Conservation (phyloP, 2,797 vertebrate species). For the Craterocephalus amniculus region DNA sequence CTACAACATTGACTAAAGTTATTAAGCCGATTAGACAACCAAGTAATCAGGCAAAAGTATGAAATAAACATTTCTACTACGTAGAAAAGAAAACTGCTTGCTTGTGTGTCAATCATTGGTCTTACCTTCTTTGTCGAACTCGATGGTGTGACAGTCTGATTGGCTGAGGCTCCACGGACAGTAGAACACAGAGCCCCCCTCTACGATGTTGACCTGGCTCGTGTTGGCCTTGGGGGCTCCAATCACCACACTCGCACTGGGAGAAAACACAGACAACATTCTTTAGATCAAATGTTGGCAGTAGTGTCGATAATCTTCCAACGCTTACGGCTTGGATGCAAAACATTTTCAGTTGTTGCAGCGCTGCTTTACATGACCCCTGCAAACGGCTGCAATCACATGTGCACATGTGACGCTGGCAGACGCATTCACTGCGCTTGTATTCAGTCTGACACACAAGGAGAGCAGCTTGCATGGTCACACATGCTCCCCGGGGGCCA, state of each 20-base stretch:
- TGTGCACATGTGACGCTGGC: slow-evolving; percentile 32
- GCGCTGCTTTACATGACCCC: slow-evolving; percentile 59
- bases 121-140: slow-evolving; percentile 89
- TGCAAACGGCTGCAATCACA: slow-evolving; percentile 41
- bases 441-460: slow-evolving; percentile 27
- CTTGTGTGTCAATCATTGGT: neutral
- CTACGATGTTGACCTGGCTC: slow-evolving; percentile 81
- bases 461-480: slow-evolving; percentile 50
- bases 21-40: slow-evolving; percentile 1
- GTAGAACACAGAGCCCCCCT: slow-evolving; percentile 91
- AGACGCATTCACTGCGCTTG: slow-evolving; percentile 14
- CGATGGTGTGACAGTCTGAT: slow-evolving; percentile 77
- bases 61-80: neutral
- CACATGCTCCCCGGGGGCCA: slow-evolving; percentile 54
- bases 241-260: slow-evolving; percentile 88
- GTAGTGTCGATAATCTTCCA: neutral
- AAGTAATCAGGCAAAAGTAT: neutral
- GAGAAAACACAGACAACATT: slow-evolving; percentile 32
- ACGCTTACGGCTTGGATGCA: slow-evolving; percentile 17
- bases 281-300: slow-evolving; percentile 15
- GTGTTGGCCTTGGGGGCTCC: slow-evolving; percentile 93
- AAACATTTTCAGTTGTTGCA: slow-evolving; percentile 68
- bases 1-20: no score
- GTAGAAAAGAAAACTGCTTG: neutral
- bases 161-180: slow-evolving; percentile 87